Evolutionary conservation across 2,113 vertebrate genomes (phyloP), one percentile per base, ranked within the genome.

Genomic region (Gopherus evgoodei): DNA sequence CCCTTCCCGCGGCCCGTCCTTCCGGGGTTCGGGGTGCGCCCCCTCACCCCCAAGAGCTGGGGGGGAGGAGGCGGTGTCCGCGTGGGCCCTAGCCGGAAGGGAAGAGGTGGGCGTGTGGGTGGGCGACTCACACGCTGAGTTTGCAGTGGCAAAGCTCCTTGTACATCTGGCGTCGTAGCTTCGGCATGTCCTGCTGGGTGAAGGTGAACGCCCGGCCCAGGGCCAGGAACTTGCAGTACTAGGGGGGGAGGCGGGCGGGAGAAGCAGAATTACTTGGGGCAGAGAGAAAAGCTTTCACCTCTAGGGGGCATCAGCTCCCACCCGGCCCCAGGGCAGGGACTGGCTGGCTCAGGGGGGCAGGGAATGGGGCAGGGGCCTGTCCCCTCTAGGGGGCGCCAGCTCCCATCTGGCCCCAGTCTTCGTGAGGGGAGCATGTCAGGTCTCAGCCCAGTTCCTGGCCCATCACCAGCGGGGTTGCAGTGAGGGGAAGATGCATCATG

Each of bases 131-230:
- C 98, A 99, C 98, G 82, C 98, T 98, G 93, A 99, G 99, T 98
- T 99, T 99, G 98, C 99, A 99, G 98, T 99, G 98, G 98, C 99
- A 99, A 87, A 99, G 99, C 98, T 99, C 99, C 98, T 99, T 99
- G 98, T 99, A 99, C 98, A 99, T 99, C 97, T 99, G 98, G 95
- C 99, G 98, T 87, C 99, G 98, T 92, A 99, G 98, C 90, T 98
- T 98, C 87, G 99, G 99, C 99, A 99, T 99, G 94, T 99, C 99
- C 97, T 99, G 99, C 97, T 99, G 99, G 81, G 98, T 99, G 90
- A 99, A 99, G 95, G 95, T 98, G 98, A 99, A 99, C 2, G 98
- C 98, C 97, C 99, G 98, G 56, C 98, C 99, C 94, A 99, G 96
- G 21, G 99, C 99, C 97, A 99, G 98, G 98, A 98, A 99, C 98